phyloP scores from a whole-genome alignment of 2,888 invertebrate genomes.

The Drosophila nigricruria region DNA sequence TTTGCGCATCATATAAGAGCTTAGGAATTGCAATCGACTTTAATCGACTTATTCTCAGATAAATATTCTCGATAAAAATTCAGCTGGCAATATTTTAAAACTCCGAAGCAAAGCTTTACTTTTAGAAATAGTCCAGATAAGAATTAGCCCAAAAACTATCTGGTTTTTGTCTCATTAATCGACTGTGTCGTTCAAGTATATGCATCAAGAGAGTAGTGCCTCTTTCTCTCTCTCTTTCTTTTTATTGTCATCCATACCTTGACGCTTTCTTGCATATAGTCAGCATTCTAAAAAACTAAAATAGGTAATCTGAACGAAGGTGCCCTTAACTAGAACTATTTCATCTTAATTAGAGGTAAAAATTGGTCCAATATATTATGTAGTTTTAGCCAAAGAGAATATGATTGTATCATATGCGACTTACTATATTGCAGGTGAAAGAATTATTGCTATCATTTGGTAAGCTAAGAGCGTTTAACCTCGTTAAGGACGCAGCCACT shows the following conservation, averaged over 20 bases:
- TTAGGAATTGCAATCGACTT: too few relatives aligned
- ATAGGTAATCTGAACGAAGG: not conserved
- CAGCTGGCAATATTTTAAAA: not conserved
- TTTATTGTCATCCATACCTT: not conserved
- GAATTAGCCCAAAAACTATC: too few relatives aligned
- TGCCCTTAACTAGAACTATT: not conserved
- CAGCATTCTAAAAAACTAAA: not conserved
- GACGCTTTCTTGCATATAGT: not conserved
- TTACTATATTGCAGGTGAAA: constrained; percentile 91
- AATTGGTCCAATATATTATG: too few relatives aligned
- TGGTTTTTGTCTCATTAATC: too few relatives aligned
- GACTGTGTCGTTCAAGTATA: too few relatives aligned
- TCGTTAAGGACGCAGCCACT: constrained; percentile 99
- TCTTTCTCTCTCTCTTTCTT: too few relatives aligned
- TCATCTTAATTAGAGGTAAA: not conserved
- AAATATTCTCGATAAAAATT: not conserved
- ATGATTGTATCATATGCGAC: not conserved
- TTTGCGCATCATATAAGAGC: not conserved
- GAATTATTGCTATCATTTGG: constrained; percentile 99
- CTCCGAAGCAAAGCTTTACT: too few relatives aligned
- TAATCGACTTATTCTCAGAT: too few relatives aligned
- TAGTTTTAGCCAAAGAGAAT: not conserved
- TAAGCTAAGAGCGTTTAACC: constrained; percentile 98
- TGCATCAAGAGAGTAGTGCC: too few relatives aligned
- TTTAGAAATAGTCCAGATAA: too few relatives aligned